phyloP scores from a whole-genome alignment of 2,113 vertebrate genomes.

The Psettodes erumei region DNA sequence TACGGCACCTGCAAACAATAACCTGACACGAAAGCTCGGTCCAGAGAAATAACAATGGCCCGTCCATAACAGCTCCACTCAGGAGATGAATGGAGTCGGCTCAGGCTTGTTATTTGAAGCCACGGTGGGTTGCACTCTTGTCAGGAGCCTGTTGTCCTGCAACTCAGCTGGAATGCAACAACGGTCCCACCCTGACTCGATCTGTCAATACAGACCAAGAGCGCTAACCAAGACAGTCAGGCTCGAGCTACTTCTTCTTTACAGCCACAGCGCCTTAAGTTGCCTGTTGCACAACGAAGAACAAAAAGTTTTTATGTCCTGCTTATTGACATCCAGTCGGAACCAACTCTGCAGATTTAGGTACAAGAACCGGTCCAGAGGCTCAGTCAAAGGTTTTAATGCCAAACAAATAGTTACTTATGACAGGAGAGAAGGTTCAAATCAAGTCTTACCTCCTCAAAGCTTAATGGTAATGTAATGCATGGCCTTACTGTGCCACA shows the following conservation, averaged over 20 bases:
- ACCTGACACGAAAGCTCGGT: constrained; percentile 10
- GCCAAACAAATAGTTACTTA: too few relatives aligned
- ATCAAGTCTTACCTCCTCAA: neutral
- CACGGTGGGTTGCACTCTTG: neutral
- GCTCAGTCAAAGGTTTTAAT: neutral
- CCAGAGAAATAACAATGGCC: constrained; percentile 11
- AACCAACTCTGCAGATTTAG: neutral
- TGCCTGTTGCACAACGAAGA: neutral
- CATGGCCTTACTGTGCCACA: neutral
- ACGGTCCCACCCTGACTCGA: neutral
- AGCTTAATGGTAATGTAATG: neutral
- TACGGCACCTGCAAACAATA: constrained; percentile 6
- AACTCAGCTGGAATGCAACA: constrained; percentile 32
- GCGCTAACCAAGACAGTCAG: too few relatives aligned
- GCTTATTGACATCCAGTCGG: neutral
- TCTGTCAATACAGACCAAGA: neutral
- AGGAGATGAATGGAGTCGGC: constrained; percentile 19
- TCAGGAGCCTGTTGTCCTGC: constrained; percentile 19
- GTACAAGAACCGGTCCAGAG: neutral
- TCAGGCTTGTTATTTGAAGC: constrained; percentile 34
- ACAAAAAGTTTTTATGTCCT: neutral
- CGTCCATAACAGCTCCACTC: neutral
- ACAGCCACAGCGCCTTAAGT: neutral
- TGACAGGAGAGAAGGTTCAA: too few relatives aligned
- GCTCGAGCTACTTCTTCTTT: neutral